A percentile compares a stretch with the other conserved stretches of the same genome.
These are phyloP conservation scores for Pyralis farinalis DNA, from an alignment of 2,888 invertebrate genomes.

Conservation along the genomic window DNA sequence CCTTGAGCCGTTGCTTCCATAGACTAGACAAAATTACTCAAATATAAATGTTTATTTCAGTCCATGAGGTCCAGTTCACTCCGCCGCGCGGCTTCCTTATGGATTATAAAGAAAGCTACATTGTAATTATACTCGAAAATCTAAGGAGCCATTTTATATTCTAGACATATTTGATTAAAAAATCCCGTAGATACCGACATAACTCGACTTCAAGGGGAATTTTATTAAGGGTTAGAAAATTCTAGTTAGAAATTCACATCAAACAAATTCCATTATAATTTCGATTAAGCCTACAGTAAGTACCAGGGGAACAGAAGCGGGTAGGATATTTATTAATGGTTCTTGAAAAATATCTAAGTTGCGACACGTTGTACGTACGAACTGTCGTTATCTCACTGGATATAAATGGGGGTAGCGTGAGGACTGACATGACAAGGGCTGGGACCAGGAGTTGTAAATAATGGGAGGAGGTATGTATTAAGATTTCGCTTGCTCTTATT, in stretches of 20 bases:
- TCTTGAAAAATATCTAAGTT: conserved; percentile 16
- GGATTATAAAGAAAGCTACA: no score
- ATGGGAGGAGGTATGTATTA: conserved; percentile 6
- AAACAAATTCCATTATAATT: not conserved
- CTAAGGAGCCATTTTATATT: no score
- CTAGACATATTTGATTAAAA: no score
- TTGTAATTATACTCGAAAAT: no score
- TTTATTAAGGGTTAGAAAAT: not conserved
- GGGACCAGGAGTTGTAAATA: conserved; percentile 12
- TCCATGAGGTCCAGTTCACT: no score
- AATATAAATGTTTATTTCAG: no score
- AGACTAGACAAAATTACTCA: no score
- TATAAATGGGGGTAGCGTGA: conserved; percentile 33
- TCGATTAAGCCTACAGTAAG: conserved; percentile 5
- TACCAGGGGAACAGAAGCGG: conserved; percentile 6
- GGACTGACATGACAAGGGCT: conserved; percentile 18
- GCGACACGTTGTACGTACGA: conserved; percentile 20
- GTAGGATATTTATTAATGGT: conserved; percentile 18
- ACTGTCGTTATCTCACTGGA: conserved; percentile 25
- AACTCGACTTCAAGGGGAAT: not conserved
- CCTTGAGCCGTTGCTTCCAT: no score
- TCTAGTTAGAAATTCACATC: not conserved
- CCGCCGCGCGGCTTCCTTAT: no score
- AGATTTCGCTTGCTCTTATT: not conserved
- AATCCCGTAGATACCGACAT: no score